These are phyloP conservation scores for Callorhinus ursinus DNA, from an alignment of 2,113 vertebrate species.

Conservation along the genomic window DNA sequence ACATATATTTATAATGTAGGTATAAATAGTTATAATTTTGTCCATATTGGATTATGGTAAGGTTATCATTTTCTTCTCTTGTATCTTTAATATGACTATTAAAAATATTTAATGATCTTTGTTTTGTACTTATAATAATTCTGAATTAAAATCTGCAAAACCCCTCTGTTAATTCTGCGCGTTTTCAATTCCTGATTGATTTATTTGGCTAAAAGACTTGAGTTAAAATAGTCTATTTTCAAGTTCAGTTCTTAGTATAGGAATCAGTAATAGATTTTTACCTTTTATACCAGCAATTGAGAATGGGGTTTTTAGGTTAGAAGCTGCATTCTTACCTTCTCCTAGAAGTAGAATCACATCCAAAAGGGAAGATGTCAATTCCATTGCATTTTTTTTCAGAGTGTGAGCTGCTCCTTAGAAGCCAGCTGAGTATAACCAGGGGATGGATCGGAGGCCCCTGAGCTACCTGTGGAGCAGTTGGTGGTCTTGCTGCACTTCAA, in stretches of 20 bases:
- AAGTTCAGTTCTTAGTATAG: slow-evolving; percentile 7
- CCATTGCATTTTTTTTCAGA: not conserved
- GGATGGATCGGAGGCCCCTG: not conserved
- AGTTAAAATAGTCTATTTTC: not conserved
- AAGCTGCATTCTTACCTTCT: not conserved
- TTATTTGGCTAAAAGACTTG: not conserved
- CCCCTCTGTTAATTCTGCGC: not conserved
- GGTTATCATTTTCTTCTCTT: not conserved
- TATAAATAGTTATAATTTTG: not conserved
- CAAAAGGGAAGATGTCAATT: not conserved
- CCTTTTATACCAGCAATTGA: not conserved
- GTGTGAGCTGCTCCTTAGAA: not conserved
- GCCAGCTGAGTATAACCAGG: not conserved
- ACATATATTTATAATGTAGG: not conserved
- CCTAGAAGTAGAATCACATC: not conserved
- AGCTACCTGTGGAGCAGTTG: not conserved
- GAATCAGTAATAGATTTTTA: not conserved
- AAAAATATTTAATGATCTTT: not conserved
- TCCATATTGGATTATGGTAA: not conserved
- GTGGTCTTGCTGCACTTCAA: not conserved
- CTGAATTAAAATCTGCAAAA: not conserved
- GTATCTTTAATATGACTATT: not conserved
- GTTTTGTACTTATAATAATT: not conserved
- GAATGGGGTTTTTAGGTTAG: not conserved
- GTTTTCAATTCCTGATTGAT: not conserved